These are phyloP conservation scores for Asarcornis scutulata DNA, from an alignment of 2,113 vertebrate species.

Conservation along the genomic window DNA sequence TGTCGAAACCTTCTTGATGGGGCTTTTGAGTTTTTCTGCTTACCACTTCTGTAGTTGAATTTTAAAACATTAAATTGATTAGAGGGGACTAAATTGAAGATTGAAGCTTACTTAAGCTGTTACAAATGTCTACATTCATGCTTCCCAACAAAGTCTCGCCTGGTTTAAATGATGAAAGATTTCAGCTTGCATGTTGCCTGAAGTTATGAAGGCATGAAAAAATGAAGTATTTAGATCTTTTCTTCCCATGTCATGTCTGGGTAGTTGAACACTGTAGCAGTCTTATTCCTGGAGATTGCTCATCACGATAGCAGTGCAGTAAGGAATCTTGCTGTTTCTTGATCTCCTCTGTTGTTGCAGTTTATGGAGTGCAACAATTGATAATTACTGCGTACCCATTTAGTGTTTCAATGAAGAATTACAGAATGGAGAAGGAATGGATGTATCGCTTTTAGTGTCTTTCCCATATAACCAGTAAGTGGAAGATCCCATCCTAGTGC, in stretches of 20 bases:
- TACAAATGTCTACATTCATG: background rate
- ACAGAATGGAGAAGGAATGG: background rate
- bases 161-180: background rate
- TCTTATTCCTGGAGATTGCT: background rate
- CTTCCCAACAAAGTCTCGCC: background rate
- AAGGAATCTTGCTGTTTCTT: background rate
- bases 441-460: background rate
- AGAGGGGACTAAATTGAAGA: background rate
- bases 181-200: background rate
- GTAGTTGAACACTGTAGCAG: background rate
- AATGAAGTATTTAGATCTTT: background rate
- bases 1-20: background rate
- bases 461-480: background rate
- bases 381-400: background rate
- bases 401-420: background rate
- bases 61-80: background rate
- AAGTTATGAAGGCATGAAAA: background rate
- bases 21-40: background rate
- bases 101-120: background rate
- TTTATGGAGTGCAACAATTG: background rate
- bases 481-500: background rate
- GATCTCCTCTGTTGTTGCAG: background rate
- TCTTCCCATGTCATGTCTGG: background rate
- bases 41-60: background rate
- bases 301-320: background rate